Conservation (phyloP, 2,888 invertebrate genomes). For the Papilio demoleus region DNA sequence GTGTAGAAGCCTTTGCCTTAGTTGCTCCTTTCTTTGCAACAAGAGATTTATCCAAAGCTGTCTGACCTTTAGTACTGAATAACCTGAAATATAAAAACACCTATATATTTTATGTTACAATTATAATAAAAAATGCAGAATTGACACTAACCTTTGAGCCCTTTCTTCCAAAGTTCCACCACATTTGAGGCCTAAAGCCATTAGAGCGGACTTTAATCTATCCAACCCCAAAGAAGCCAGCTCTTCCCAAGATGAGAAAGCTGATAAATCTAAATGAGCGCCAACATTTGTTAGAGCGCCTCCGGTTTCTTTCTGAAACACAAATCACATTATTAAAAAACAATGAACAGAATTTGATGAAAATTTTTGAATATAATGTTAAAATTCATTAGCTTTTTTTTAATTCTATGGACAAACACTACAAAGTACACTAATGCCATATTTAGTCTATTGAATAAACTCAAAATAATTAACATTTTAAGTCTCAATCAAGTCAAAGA, state of each 20-base stretch:
- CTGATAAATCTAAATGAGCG: slow-evolving; percentile 98
- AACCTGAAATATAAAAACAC: slow-evolving; percentile 74
- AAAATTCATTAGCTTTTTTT: too few species aligned
- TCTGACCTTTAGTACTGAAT: slow-evolving; percentile 97
- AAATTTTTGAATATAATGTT: too few species aligned
- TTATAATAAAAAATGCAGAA: not conserved
- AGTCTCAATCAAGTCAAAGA: too few species aligned
- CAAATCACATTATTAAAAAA: not conserved
- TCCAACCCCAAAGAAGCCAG: slow-evolving; percentile 98
- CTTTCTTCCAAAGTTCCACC: slow-evolving; percentile 99
- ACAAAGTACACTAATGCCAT: too few species aligned
- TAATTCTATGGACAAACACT: too few species aligned
- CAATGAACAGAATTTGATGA: not conserved
- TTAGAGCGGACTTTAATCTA: slow-evolving; percentile 97
- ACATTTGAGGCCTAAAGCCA: slow-evolving; percentile 98
- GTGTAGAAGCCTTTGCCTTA: slow-evolving; percentile 78
- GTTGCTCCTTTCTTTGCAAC: slow-evolving; percentile 95
- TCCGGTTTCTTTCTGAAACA: slow-evolving; percentile 92
- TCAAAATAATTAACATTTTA: too few species aligned
- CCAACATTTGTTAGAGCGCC: slow-evolving; percentile 97
- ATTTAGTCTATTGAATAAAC: too few species aligned
- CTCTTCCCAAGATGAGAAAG: slow-evolving; percentile 98
- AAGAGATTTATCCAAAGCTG: slow-evolving; percentile 94
- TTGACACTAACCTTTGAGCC: slow-evolving; percentile 88
- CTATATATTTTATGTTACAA: not conserved